Conservation (phyloP, 2,888 invertebrate species). For the Keiferia lycopersicella region DNA sequence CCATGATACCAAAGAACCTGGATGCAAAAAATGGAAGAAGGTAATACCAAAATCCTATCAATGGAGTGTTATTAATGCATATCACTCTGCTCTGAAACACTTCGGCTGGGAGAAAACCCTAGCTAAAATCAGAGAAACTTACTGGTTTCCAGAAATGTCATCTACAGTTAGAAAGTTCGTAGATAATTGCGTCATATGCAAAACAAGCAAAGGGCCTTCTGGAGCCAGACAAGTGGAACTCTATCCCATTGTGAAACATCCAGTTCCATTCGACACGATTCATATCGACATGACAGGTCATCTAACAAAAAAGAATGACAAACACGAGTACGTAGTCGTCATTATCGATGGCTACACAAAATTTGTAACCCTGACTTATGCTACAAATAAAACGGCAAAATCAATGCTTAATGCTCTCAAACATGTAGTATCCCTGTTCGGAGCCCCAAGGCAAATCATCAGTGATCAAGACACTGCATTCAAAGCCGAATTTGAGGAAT, state of each 20-base stretch:
- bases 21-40: no score
- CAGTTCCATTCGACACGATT: constrained; percentile 20
- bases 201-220: constrained; percentile 37
- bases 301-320: neutral
- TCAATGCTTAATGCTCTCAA: no score
- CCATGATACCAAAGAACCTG: no score
- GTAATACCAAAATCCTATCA: no score
- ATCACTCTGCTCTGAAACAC: no score
- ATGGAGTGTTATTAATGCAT: no score
- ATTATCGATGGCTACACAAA: constrained; percentile 20
- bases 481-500: constrained; percentile 21
- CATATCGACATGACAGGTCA: constrained; percentile 24
- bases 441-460: neutral
- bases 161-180: neutral
- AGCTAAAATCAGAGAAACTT: no score
- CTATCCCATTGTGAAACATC: constrained; percentile 26
- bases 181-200: no score
- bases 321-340: constrained; percentile 15
- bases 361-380: constrained; percentile 25
- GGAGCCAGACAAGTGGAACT: constrained; percentile 39
- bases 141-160: neutral
- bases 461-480: constrained; percentile 26
- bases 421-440: constrained; percentile 28
- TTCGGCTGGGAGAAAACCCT: no score
- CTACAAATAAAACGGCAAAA: no score